These are phyloP conservation scores for Caranx ignobilis DNA, from an alignment of 2,113 vertebrate species.

Conservation along the genomic window DNA sequence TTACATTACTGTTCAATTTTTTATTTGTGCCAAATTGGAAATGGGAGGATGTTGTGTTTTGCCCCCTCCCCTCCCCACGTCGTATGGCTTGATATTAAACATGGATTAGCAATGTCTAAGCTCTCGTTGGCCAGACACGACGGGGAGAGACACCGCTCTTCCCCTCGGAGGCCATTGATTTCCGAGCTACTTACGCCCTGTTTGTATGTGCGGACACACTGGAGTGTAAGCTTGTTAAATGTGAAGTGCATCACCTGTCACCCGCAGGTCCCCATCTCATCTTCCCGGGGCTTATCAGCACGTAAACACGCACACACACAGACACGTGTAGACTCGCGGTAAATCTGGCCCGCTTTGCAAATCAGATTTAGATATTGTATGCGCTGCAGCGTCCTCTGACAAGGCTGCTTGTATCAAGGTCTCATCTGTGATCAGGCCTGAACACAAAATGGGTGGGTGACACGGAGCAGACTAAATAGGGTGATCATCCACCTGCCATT, in stretches of 20 bases:
- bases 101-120: slow-evolving; percentile 80
- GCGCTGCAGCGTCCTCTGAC: background rate
- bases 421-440: slow-evolving; percentile 20
- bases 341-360: slow-evolving; percentile 36
- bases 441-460: slow-evolving; percentile 15
- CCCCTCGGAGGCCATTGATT: slow-evolving; percentile 72
- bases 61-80: background rate
- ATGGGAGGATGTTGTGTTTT: slow-evolving; percentile 46
- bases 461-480: slow-evolving; percentile 27
- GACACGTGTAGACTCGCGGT: slow-evolving; percentile 15
- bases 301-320: slow-evolving; percentile 44
- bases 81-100: slow-evolving; percentile 79
- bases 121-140: slow-evolving; percentile 52
- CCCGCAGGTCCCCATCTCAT: slow-evolving; percentile 60
- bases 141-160: slow-evolving; percentile 17
- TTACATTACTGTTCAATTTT: slow-evolving; percentile 85
- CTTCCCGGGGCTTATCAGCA: slow-evolving; percentile 63
- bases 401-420: slow-evolving; percentile 19
- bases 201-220: slow-evolving; percentile 85
- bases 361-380: slow-evolving; percentile 51
- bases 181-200: slow-evolving; percentile 79
- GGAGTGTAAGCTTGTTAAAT: slow-evolving; percentile 82
- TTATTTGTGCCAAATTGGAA: slow-evolving; percentile 84
- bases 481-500: slow-evolving; percentile 48
- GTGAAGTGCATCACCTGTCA: slow-evolving; percentile 82